A percentile compares a stretch with the other conserved stretches of the same genome.
Conservation (phyloP, 1,140 invertebrate species). For the Pseudomyrmex cubaensis region DNA sequence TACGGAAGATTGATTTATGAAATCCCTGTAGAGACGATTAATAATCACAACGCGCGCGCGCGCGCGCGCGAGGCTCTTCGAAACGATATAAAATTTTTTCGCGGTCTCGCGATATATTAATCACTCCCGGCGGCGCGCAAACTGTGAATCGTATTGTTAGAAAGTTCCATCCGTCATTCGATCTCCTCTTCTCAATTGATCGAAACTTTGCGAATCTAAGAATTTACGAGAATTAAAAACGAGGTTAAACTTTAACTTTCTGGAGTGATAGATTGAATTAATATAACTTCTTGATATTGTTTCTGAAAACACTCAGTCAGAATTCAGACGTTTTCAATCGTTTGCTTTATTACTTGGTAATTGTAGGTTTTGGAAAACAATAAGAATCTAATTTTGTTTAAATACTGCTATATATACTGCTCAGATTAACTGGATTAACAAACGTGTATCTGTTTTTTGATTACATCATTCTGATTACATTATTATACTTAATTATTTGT, state of each 20-base stretch:
- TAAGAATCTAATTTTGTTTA: no score
- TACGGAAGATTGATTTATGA: slow-evolving; percentile 54
- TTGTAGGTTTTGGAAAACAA: slow-evolving; percentile 1
- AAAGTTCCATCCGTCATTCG: slow-evolving; percentile 48
- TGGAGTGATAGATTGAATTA: slow-evolving; percentile 46
- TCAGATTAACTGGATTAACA: no score
- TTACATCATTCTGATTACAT: no score
- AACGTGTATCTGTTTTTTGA: no score
- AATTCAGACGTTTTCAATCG: slow-evolving; percentile 13
- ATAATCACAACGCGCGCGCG: slow-evolving; percentile 23
- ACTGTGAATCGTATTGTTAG: slow-evolving; percentile 47
- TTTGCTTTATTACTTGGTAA: slow-evolving; percentile 15
- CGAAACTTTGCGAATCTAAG: slow-evolving; percentile 38
- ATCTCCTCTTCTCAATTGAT: slow-evolving; percentile 3
- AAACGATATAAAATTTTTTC: slow-evolving; percentile 42
- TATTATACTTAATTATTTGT: no score
- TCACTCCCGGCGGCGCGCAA: slow-evolving; percentile 23
- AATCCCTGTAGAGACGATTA: slow-evolving; percentile 35
- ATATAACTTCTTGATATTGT: slow-evolving; percentile 46
- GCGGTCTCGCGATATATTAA: slow-evolving; percentile 33
- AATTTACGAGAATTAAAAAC: slow-evolving; percentile 51
- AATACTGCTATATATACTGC: not conserved
- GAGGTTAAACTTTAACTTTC: not conserved
- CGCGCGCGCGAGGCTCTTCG: slow-evolving; percentile 1
- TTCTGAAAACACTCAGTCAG: slow-evolving; percentile 24